Evolutionary conservation across 2,113 vertebrate species (phyloP), one percentile per base, ranked within the genome.

Genomic region (Hyaena hyaena): DNA sequence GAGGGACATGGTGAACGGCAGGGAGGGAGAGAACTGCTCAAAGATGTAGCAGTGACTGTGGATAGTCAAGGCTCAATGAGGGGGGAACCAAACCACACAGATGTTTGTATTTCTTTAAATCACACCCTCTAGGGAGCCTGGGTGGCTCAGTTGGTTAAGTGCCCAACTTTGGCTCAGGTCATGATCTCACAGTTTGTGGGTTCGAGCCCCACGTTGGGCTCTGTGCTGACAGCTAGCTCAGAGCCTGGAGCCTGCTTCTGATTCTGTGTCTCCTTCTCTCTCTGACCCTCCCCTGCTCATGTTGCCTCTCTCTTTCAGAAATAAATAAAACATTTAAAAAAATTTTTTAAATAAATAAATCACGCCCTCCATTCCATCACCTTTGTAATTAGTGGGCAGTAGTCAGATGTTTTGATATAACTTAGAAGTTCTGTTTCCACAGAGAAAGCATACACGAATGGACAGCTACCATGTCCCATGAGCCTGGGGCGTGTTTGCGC

Each of bases 401-500:
- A 81, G n/a, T 71, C 39, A 43, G 68, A n/a, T 14, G 10, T 53
- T 65, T 33, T 68, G 12, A 17, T 39, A 8, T 61, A 24, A 45
- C 26, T 33, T 17, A 4, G 88, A 93, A n/a, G 50, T 39, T 50
- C 61, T 61, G 7, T 77, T 68, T 45, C 39, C 26, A 10, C 3
- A 35, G 17, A 11, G 79, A 68, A 69, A 71, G 21, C 50, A 2
- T 43, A 10, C 31, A 10, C 43, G 55, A 50, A 39, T n/a, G 21
- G 58, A 43, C 14, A n/a, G 7, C 9, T 1, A 12, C 48, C 17
- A 23, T 1, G 1, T n/a, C 76, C 68, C 9, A 0, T 2, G 24
- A 26, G 35, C 55, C 55, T 14, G 4, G 45, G 26, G 10, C 14
- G 26, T 7, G 43, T 73, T 19, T 24, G 50, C 21, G 19, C 33